Conservation (phyloP, 2,797 vertebrate species). For the Periparus ater region DNA sequence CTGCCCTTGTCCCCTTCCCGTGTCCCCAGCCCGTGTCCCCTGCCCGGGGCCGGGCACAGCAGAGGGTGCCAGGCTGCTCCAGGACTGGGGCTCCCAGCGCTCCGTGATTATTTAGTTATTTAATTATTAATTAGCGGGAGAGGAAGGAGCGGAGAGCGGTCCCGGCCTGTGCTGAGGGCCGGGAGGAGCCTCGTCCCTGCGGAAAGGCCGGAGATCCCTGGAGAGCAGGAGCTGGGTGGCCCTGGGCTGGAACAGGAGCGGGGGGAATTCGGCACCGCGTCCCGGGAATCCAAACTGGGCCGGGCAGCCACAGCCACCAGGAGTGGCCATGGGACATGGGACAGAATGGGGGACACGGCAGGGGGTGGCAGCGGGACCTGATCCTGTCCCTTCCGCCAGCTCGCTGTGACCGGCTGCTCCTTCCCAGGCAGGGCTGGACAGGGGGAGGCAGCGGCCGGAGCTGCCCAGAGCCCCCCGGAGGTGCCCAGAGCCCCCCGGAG, state of each 20-base stretch:
- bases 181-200: neutral
- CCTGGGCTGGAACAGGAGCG: neutral
- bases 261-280: rapidly evolving
- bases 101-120: neutral
- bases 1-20: neutral
- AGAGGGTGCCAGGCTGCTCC: neutral
- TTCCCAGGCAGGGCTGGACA: neutral
- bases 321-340: rapidly evolving
- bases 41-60: neutral
- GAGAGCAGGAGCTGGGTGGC: neutral
- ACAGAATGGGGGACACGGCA: neutral
- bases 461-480: neutral
- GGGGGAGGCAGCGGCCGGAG: neutral
- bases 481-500: no score
- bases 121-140: neutral
- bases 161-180: rapidly evolving
- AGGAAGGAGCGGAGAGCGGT: neutral
- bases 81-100: neutral
- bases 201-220: neutral
- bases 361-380: rapidly evolving
- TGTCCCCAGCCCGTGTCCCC: no score
- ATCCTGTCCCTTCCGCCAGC: neutral
- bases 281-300: rapidly evolving
- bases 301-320: rapidly evolving
- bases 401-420: rapidly evolving